phyloP scores from a whole-genome alignment of 1,140 invertebrate genomes.

The Brachionus rotundiformis region DNA sequence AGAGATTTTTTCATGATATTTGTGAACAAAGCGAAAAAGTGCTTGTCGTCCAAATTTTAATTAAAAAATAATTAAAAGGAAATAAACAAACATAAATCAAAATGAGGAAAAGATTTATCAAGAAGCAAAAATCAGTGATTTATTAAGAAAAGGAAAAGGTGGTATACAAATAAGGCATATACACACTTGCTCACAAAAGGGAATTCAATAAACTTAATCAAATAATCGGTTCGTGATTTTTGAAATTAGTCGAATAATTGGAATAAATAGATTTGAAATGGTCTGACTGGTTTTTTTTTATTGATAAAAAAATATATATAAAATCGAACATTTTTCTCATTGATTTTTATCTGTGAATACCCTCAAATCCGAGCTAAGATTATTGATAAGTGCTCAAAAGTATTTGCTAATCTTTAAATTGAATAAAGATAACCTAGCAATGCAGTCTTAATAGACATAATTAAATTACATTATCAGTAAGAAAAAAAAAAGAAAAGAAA shows the following conservation, averaged over 20 bases:
- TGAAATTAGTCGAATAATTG: conserved; percentile 12
- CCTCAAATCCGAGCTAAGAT: neutral
- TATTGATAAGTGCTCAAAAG: conserved; percentile 25
- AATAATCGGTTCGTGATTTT: conserved; percentile 39
- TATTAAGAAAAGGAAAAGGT: conserved; percentile 17
- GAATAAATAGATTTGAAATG: conserved; percentile 6
- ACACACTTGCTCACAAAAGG: neutral
- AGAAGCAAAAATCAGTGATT: neutral
- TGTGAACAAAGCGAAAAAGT: neutral
- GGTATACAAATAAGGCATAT: neutral
- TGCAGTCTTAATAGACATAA: neutral
- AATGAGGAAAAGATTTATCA: conserved; percentile 11
- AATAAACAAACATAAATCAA: conserved; percentile 28
- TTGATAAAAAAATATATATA: conserved; percentile 1
- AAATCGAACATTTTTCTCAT: conserved; percentile 25
- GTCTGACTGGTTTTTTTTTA: conserved; percentile 1
- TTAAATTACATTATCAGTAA: neutral
- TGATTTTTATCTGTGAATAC: neutral
- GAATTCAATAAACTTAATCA: conserved; percentile 21
- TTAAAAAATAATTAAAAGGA: conserved; percentile 40
- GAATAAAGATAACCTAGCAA: conserved; percentile 21
- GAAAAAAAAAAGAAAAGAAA: neutral
- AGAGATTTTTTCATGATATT: neutral
- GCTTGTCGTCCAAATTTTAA: conserved; percentile 1
- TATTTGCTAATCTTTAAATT: conserved; percentile 37